Evolutionary conservation across 2,888 invertebrate genomes (phyloP), one percentile per base, ranked within the genome.

Genomic region (Euphydryas editha): DNA sequence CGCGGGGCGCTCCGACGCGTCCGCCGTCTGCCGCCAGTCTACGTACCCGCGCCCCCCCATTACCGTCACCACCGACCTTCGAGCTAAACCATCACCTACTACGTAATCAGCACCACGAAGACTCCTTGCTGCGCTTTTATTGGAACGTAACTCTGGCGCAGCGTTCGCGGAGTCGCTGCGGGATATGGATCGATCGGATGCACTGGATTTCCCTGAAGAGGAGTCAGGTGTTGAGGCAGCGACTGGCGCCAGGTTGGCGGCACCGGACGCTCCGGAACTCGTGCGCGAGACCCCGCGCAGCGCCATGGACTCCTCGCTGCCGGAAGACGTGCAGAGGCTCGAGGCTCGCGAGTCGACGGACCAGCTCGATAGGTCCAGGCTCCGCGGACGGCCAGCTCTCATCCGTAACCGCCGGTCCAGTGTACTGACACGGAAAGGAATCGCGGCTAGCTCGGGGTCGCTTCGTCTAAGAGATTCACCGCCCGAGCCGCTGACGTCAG

Each of bases 31-130:
- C 64, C 97, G 93, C 95, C 97, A 97, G 87, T 97, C 97, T 21
- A 96, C 95, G 81, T 98, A 98, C 3, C 98, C 98, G 13, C 97
- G 94, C 1, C 98, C 98, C 0, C 98, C 98, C 93, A 97, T 97
- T 60, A 98, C 88, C 0, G 97, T 97, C 51, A 98, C 94, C 30
- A 98, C 95, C 0, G 98, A 98, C 69, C 96, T 92, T 72, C 96
- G 85, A 70, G 94, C 93, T 76, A 94, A 72, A 78, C 94, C 79
- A 74, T 85, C 84, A 47, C 92, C 83, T 72, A 92, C 79, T 64
- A 86, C 82, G 71, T 90, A 90, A 73, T 91, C 90, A 8, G 88
- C 84, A 1, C 90, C 92, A 21, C 92, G 87, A 20, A 90, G 80
- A 71, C 90, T 91, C 18, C 89, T 78, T 17, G 77, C 92, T 5